phyloP scores from a whole-genome alignment of 2,113 vertebrate genomes.

The Phainopepla nitens region DNA sequence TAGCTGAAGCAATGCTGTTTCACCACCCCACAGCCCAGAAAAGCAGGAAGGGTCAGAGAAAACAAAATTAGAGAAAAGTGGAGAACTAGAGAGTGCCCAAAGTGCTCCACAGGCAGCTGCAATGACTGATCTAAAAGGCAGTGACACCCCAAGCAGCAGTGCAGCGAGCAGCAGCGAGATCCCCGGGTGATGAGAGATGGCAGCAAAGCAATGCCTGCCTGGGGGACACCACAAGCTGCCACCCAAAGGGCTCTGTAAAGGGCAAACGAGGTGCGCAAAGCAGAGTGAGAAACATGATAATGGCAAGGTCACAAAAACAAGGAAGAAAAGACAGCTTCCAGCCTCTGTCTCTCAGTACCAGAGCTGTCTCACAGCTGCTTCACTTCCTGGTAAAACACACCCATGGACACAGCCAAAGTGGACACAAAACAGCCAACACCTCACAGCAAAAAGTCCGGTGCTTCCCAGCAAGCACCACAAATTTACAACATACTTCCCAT shows the following conservation, averaged over 20 bases:
- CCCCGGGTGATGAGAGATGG: not conserved
- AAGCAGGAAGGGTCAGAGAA: not conserved
- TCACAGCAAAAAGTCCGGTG: not conserved
- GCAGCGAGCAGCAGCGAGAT: fast-evolving
- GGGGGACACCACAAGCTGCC: not conserved
- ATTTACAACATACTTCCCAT: not conserved
- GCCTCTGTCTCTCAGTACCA: not conserved
- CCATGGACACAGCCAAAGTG: not conserved
- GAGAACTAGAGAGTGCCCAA: not conserved
- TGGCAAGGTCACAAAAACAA: not conserved
- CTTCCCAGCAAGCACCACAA: not conserved
- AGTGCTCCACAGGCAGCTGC: not conserved
- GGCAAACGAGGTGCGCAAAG: not conserved
- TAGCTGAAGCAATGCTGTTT: not conserved
- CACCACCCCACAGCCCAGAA: not conserved
- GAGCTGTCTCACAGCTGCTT: not conserved
- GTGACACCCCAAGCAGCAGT: not conserved
- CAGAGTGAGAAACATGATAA: not conserved
- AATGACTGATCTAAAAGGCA: not conserved
- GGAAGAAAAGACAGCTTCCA: not conserved
- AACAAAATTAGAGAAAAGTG: not conserved
- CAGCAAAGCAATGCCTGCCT: not conserved
- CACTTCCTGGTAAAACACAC: not conserved
- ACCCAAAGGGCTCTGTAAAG: not conserved
- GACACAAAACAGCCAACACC: not conserved